Evolutionary conservation across 2,797 vertebrate genomes (phyloP).

Genomic region (Neostethus bicornis): DNA sequence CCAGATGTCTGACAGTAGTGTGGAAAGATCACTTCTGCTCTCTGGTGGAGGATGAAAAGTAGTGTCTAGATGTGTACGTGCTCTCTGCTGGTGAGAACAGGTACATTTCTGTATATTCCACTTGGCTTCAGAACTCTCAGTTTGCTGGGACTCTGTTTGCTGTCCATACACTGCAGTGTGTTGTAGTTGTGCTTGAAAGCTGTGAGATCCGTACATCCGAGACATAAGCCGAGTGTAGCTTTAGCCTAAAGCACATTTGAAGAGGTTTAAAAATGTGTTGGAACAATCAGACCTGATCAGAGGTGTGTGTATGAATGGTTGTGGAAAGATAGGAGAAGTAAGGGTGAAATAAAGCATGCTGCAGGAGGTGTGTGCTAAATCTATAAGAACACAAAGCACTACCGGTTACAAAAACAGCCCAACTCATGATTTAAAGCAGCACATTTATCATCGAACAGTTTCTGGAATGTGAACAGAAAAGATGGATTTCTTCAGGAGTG

Average conservation of each 20-base stretch:
- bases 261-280: constrained; percentile 60
- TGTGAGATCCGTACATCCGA: constrained; percentile 39
- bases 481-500: constrained; percentile 1
- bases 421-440: not conserved
- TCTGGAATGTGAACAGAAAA: constrained; percentile 17
- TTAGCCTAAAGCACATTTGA: constrained; percentile 66
- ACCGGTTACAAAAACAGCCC: constrained; percentile 21
- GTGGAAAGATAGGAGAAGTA: constrained; percentile 46
- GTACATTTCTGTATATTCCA: too few species aligned
- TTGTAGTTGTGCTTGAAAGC: constrained; percentile 25
- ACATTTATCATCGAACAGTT: constrained; percentile 50
- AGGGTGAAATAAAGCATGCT: constrained; percentile 19
- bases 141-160: too few species aligned
- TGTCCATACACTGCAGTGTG: too few species aligned
- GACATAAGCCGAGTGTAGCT: constrained; percentile 49
- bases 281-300: constrained; percentile 63
- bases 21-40: constrained; percentile 71
- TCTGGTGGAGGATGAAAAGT: constrained; percentile 59
- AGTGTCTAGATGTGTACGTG: constrained; percentile 5
- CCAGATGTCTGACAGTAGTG: constrained; percentile 18
- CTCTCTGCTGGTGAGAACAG: constrained; percentile 56
- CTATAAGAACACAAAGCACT: constrained; percentile 19
- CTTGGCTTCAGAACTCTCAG: too few species aligned
- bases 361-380: constrained; percentile 24
- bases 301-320: constrained; percentile 44